phyloP scores from a whole-genome alignment of 2,888 invertebrate genomes.

The Poecilus cupreus region DNA sequence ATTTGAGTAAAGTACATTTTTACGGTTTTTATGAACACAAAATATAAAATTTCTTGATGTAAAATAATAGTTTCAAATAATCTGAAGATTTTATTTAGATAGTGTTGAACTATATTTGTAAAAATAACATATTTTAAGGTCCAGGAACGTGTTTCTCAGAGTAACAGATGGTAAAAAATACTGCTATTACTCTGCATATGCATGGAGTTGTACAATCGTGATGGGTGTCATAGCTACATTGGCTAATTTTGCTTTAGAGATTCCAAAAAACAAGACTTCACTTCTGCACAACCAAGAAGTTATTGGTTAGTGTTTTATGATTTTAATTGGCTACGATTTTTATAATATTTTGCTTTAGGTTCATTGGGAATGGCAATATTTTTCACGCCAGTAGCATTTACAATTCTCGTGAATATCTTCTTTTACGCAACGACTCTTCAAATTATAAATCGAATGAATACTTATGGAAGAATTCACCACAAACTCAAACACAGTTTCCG shows the following conservation, averaged over 20 bases:
- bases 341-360: slow-evolving; percentile 73
- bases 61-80: no score
- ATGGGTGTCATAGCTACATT: slow-evolving; percentile 86
- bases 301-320: slow-evolving; percentile 74
- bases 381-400: slow-evolving; percentile 88
- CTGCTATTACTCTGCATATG: slow-evolving; percentile 89
- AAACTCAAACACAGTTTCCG: slow-evolving; percentile 90
- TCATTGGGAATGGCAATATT: slow-evolving; percentile 89
- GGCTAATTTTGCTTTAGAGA: slow-evolving; percentile 86
- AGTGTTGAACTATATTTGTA: not conserved
- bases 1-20: no score
- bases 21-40: no score
- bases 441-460: slow-evolving; percentile 86
- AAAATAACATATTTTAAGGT: slow-evolving; percentile 73
- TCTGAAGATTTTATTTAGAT: no score
- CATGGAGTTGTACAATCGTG: slow-evolving; percentile 83
- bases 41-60: no score
- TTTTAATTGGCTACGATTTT: not conserved
- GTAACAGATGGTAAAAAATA: slow-evolving; percentile 91
- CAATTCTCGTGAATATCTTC: slow-evolving; percentile 85
- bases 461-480: slow-evolving; percentile 90
- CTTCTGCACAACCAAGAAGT: slow-evolving; percentile 81
- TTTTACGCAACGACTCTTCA: slow-evolving; percentile 87
- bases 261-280: slow-evolving; percentile 74
- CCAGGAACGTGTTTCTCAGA: slow-evolving; percentile 87